A percentile compares a stretch with the other conserved stretches of the same genome.
These are phyloP conservation scores for Aphelocoma californica DNA, from an alignment of 2,797 vertebrate species.

Conservation along the genomic window DNA sequence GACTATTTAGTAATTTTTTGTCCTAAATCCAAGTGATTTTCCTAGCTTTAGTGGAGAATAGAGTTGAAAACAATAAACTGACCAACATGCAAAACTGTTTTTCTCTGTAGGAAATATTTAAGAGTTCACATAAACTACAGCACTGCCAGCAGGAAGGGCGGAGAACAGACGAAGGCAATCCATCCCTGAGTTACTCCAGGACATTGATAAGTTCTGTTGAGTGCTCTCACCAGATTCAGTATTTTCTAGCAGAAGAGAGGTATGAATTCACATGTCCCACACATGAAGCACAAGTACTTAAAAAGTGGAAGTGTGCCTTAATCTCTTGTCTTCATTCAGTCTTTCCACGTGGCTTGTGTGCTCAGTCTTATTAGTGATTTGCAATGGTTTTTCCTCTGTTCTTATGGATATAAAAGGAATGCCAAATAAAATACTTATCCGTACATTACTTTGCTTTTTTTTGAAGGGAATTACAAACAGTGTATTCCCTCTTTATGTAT, in stretches of 20 bases:
- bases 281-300: not conserved
- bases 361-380: not conserved
- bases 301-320: not conserved
- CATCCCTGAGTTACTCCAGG: not conserved
- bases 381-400: not conserved
- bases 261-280: not conserved
- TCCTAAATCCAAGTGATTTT: not conserved
- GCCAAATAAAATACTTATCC: not conserved
- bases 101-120: not conserved
- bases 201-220: not conserved
- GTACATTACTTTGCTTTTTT: not conserved
- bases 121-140: not conserved
- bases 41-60: not conserved
- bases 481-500: not conserved
- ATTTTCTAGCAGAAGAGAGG: not conserved
- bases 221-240: not conserved
- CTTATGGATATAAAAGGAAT: not conserved
- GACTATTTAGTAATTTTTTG: not conserved
- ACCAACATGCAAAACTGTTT: not conserved
- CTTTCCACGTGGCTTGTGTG: rapidly evolving
- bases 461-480: not conserved
- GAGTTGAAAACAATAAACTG: not conserved
- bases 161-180: not conserved
- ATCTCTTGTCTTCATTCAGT: not conserved
- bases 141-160: not conserved